phyloP scores from a whole-genome alignment of 2,113 vertebrate species.

The Lamprotornis superbus region DNA sequence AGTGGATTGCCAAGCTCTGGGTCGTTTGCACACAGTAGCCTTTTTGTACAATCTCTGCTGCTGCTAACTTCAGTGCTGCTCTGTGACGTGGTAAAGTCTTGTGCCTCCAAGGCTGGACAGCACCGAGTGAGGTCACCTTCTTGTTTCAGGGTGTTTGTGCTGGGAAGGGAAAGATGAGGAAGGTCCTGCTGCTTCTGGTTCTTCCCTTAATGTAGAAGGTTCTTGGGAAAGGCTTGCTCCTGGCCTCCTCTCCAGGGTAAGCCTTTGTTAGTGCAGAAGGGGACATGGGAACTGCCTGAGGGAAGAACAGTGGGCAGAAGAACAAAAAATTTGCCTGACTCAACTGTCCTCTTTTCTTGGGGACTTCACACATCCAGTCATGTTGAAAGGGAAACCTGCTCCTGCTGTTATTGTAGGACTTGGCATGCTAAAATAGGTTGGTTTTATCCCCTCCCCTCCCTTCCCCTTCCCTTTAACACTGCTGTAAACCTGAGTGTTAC shows the following conservation, averaged over 20 bases:
- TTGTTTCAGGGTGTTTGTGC: background rate
- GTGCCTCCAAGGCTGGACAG: background rate
- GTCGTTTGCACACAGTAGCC: background rate
- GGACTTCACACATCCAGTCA: background rate
- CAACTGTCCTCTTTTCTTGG: background rate
- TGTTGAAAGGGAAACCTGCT: background rate
- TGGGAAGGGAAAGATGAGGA: background rate
- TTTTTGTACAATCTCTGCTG: background rate
- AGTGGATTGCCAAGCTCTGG: background rate
- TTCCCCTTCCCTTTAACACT: background rate
- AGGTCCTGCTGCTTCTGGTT: background rate
- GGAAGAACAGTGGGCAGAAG: background rate
- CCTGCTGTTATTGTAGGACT: background rate
- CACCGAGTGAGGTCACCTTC: background rate
- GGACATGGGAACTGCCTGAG: background rate
- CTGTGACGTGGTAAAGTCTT: background rate
- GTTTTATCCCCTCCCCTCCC: background rate
- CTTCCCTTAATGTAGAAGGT: background rate
- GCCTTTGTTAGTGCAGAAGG: background rate
- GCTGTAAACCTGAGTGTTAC: background rate
- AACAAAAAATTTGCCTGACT: background rate
- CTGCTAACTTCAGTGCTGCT: background rate
- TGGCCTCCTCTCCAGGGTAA: background rate
- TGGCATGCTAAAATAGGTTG: background rate
- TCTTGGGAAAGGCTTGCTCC: background rate